Conservation (phyloP, 2,888 invertebrate genomes). For the Ectobius pallidus region DNA sequence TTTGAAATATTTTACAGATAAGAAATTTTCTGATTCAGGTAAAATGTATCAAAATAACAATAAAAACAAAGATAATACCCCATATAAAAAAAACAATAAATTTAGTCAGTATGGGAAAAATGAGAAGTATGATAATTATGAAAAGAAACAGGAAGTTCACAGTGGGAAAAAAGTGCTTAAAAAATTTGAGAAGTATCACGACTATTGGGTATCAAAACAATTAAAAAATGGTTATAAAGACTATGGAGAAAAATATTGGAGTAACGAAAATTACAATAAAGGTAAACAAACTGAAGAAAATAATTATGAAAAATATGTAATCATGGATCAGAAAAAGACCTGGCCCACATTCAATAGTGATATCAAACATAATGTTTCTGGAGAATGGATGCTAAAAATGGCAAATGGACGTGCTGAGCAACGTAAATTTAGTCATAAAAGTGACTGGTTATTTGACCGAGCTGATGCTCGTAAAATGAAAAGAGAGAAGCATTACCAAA, state of each 20-base stretch:
- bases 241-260: not conserved
- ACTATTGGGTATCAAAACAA: not conserved
- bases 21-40: no score
- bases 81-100: not conserved
- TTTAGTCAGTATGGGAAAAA: not conserved
- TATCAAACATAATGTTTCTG: conserved; percentile 17
- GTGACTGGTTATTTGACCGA: conserved; percentile 35
- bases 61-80: not conserved
- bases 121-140: no score
- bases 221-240: not conserved
- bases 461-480: conserved; percentile 29
- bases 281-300: not conserved
- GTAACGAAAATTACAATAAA: not conserved
- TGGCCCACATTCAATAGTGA: not conserved
- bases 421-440: conserved; percentile 15
- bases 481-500: conserved; percentile 10
- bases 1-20: no score
- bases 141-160: no score
- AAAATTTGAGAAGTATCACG: not conserved
- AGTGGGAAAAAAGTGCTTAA: not conserved
- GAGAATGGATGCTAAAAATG: conserved; percentile 28
- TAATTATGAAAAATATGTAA: not conserved
- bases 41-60: not conserved
- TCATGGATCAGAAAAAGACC: not conserved
- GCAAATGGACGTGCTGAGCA: conserved; percentile 17